phyloP scores from a whole-genome alignment of 1,140 invertebrate genomes.

The Drosophila simulans region DNA sequence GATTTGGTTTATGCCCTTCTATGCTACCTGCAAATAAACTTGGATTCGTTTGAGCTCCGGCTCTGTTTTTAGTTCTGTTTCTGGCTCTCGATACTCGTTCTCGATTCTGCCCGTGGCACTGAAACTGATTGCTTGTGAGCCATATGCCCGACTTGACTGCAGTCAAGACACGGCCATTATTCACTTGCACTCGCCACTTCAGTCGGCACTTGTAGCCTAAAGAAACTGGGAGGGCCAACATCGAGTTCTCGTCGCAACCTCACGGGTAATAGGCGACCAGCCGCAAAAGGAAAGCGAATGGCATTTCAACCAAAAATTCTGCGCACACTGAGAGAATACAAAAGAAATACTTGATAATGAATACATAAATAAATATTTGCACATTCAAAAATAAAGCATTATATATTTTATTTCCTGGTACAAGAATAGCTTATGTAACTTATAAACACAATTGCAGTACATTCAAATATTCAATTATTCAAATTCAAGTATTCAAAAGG shows the following conservation, averaged over 20 bases:
- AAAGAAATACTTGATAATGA: too few species aligned
- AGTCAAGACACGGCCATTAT: conserved; percentile 67
- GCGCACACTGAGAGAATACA: not conserved
- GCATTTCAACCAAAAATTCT: not conserved
- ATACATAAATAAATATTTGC: too few species aligned
- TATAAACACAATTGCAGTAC: too few species aligned
- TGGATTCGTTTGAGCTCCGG: conserved; percentile 22
- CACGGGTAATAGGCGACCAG: conserved; percentile 23
- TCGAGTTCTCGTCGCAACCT: conserved; percentile 19
- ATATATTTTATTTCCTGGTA: too few species aligned
- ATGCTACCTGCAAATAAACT: conserved; percentile 66
- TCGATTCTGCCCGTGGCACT: conserved; percentile 65
- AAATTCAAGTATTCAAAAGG: too few species aligned
- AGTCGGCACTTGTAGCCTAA: conserved; percentile 5
- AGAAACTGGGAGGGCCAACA: conserved; percentile 3
- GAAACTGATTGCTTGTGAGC: conserved; percentile 74
- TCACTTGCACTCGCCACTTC: conserved; percentile 67
- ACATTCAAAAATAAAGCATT: too few species aligned
- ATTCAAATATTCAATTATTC: too few species aligned
- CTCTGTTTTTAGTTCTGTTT: conserved; percentile 22
- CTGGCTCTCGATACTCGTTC: conserved; percentile 21
- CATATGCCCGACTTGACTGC: conserved; percentile 61
- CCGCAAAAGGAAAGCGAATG: conserved; percentile 29
- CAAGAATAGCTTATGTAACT: too few species aligned
- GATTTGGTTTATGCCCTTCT: conserved; percentile 52